These are phyloP conservation scores for Muntiacus muntjak DNA, from an alignment of 2,113 vertebrate species.

Conservation along the genomic window DNA sequence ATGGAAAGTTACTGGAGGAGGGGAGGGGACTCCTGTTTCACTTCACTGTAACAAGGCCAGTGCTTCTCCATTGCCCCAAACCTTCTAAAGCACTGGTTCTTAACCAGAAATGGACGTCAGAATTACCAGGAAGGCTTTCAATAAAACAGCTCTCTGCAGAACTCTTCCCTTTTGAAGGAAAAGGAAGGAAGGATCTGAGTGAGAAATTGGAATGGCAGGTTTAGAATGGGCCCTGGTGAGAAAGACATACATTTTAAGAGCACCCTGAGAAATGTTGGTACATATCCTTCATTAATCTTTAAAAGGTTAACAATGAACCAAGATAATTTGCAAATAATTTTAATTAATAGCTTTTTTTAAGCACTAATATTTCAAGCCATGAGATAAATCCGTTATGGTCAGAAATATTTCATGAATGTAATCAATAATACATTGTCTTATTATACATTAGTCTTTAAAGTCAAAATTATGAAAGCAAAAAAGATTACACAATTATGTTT, in stretches of 20 bases:
- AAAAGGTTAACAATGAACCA: background rate
- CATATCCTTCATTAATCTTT: background rate
- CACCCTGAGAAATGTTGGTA: background rate
- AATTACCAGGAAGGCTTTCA: background rate
- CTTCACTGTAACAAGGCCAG: background rate
- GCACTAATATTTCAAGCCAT: background rate
- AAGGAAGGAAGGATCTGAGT: background rate
- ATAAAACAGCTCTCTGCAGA: background rate
- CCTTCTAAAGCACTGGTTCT: background rate
- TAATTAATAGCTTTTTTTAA: background rate
- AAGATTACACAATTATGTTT: background rate
- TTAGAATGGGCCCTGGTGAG: background rate
- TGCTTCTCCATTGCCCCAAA: background rate
- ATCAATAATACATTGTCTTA: background rate
- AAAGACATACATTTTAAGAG: background rate
- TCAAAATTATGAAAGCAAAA: background rate
- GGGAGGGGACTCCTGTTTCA: background rate
- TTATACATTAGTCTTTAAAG: background rate
- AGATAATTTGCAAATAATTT: background rate
- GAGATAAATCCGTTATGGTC: background rate
- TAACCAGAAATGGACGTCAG: background rate
- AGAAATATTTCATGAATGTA: background rate
- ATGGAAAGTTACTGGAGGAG: background rate
- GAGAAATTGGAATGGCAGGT: background rate
- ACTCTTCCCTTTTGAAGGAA: background rate